phyloP scores from a whole-genome alignment of 1,140 invertebrate genomes.

The Tyrophagus putrescentiae region DNA sequence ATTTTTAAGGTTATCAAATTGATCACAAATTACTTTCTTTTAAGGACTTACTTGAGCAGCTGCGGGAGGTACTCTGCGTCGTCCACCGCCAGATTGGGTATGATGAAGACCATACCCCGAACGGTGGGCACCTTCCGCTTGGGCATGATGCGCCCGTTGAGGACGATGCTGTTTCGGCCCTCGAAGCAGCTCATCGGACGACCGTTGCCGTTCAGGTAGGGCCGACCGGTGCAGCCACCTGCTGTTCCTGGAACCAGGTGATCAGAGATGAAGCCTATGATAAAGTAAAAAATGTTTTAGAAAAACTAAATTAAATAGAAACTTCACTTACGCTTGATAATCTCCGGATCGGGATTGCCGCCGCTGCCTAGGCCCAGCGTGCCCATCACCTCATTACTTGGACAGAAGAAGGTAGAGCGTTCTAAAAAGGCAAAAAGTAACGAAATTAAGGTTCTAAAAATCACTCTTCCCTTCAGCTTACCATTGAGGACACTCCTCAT shows the following conservation, averaged over 20 bases:
- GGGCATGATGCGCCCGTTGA: neutral
- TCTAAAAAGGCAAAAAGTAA: neutral
- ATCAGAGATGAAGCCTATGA: conserved; percentile 8
- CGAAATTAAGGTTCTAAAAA: neutral
- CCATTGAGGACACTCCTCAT: neutral
- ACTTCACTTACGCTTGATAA: neutral
- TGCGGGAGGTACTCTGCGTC: neutral
- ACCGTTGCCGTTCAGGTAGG: neutral
- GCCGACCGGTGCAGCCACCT: neutral
- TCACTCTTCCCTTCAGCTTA: neutral
- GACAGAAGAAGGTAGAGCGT: neutral
- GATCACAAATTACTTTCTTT: no score
- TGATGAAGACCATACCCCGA: conserved; percentile 4
- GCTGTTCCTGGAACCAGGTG: neutral
- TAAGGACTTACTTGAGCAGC: no score
- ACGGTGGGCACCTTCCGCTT: neutral
- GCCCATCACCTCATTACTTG: neutral
- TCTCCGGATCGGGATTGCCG: neutral
- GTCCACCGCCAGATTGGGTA: neutral
- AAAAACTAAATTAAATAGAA: neutral
- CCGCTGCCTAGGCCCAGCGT: no score
- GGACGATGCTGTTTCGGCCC: neutral
- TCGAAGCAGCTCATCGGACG: neutral
- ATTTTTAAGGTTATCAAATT: no score
- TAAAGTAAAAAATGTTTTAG: neutral